Evolutionary conservation across 1,140 invertebrate genomes (phyloP), one percentile per base, ranked within the genome.

Genomic region (Neodiprion lecontei): DNA sequence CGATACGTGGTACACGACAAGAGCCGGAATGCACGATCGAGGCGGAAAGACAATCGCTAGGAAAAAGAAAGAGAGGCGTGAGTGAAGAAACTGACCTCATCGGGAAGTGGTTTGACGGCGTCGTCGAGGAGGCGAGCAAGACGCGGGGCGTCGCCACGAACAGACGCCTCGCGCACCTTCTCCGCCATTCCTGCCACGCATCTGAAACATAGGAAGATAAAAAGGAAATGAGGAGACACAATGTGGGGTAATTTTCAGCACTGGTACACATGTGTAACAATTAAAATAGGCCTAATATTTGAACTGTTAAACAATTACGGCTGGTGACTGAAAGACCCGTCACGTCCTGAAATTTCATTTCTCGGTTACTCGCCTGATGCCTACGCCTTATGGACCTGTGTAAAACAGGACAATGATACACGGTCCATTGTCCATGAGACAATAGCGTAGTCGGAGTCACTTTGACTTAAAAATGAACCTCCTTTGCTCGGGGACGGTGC

Each of bases 121-220:
- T 85, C 83, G 75, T 81, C 80, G 68, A 85, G 80, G 61, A 84
- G 79, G 69, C 83, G 81, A 70, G 78, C 75, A 66, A 85, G 79
- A 75, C 80, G 79, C 70, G 77, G 77, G 70, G 76, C 82, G 72
- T 85, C 84, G 77, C 83, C 83, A 78, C 83, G 83, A 75, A 81
- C 82, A 77, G 79, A 77, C 77, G 84, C 83, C 77, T 85, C 83
- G 78, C 83, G 82, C 79, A 85, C 78, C 81, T 85, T 85, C 83
- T 85, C 84, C 83, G 84, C 84, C 84, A 85, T 85, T 81, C 83
- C 84, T 79, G 77, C 79, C 79, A 84, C 77, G 82, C 84, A 84
- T 83, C 84, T 85, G 78, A 67, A 83, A 79, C 40, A 21, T 11
- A 23, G 40, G 12, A 69, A 69, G 21, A 21, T 12, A 69, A 61